These are phyloP conservation scores for Synanthedon formicaeformis DNA, from an alignment of 2,888 invertebrate species.

Conservation along the genomic window DNA sequence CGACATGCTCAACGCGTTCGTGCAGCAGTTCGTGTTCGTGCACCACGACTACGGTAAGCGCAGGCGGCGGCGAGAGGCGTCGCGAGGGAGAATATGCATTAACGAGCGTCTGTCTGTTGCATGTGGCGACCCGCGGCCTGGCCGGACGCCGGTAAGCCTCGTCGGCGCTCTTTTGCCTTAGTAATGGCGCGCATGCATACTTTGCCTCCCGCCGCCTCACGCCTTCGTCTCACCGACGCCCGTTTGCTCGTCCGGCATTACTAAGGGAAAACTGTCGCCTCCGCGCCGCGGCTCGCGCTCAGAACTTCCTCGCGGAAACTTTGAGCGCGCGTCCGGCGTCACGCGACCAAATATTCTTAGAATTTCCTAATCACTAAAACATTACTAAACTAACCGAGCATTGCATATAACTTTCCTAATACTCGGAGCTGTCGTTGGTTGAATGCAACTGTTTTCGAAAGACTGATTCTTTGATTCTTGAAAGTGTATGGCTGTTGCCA, in stretches of 20 bases:
- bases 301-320: too few species aligned
- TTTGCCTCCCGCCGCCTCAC: slow-evolving; percentile 39
- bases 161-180: slow-evolving; percentile 53
- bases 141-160: slow-evolving; percentile 44
- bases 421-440: too few species aligned
- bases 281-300: slow-evolving; percentile 21
- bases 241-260: slow-evolving; percentile 37
- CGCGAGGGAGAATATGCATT: neutral
- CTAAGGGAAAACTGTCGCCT: slow-evolving; percentile 66
- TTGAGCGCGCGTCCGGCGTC: too few species aligned
- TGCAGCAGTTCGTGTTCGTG: slow-evolving; percentile 93
- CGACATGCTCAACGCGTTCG: slow-evolving; percentile 87
- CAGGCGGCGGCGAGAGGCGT: neutral
- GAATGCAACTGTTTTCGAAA: too few species aligned
- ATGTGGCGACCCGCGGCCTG: slow-evolving; percentile 34
- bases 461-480: too few species aligned
- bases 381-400: too few species aligned
- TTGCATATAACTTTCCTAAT: too few species aligned
- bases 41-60: slow-evolving; percentile 86
- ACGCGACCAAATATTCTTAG: too few species aligned
- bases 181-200: slow-evolving; percentile 63
- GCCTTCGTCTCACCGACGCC: slow-evolving; percentile 11
- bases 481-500: too few species aligned
- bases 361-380: too few species aligned
- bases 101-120: slow-evolving; percentile 8